Evolutionary conservation across 1,140 invertebrate species (phyloP).

Genomic region (Procambarus virginalis): DNA sequence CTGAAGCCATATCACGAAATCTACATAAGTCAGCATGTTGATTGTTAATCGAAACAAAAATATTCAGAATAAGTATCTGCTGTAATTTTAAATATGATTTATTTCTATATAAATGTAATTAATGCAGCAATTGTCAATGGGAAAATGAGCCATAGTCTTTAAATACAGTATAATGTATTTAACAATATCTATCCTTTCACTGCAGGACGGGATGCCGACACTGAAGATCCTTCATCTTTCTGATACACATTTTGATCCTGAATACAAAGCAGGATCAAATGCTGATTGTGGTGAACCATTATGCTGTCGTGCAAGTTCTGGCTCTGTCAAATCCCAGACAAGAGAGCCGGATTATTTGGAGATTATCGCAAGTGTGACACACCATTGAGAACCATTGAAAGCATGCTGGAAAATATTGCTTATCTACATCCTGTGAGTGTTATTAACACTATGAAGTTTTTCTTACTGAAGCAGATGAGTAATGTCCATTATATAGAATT

Average conservation of each 20-base stretch:
- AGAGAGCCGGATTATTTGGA: slow-evolving; percentile 95
- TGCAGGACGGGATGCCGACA: slow-evolving; percentile 73
- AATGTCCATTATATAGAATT: no score
- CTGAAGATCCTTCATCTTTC: slow-evolving; percentile 95
- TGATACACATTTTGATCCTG: slow-evolving; percentile 94
- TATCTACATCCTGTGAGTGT: slow-evolving; percentile 77
- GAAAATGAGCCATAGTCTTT: no score
- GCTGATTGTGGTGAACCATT: slow-evolving; percentile 92
- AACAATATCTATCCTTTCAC: no score
- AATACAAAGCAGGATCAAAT: slow-evolving; percentile 91
- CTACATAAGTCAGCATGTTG: no score
- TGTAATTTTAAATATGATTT: no score
- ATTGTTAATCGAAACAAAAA: no score
- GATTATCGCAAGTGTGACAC: slow-evolving; percentile 95
- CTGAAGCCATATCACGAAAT: no score
- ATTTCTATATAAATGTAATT: no score
- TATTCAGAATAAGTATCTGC: no score
- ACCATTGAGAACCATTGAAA: slow-evolving; percentile 91
- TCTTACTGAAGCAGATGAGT: no score
- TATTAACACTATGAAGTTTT: not conserved
- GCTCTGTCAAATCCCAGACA: slow-evolving; percentile 74
- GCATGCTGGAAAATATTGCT: slow-evolving; percentile 91
- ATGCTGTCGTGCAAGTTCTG: slow-evolving; percentile 81
- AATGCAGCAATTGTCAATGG: no score
- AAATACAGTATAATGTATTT: no score